Evolutionary conservation across 2,797 vertebrate genomes (phyloP).

Genomic region (Paedocypris micromegethes): DNA sequence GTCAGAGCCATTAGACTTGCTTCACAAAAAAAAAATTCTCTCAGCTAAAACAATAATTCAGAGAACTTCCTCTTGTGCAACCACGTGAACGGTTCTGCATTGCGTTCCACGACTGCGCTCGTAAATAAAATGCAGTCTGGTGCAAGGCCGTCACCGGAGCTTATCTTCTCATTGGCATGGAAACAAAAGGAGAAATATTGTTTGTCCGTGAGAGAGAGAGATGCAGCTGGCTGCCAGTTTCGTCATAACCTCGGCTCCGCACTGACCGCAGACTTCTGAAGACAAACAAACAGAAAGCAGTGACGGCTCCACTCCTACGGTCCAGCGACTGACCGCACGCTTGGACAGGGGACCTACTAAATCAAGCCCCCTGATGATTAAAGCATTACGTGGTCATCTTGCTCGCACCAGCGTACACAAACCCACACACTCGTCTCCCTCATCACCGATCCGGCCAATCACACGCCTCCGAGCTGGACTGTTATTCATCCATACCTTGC

Average conservation of each 20-base stretch:
- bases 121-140: neutral
- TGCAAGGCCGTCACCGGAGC: neutral
- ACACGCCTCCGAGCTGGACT: constrained; percentile 29
- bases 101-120: constrained; percentile 1
- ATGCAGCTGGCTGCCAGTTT: constrained; percentile 50
- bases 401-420: constrained; percentile 6
- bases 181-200: constrained; percentile 6
- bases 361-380: constrained; percentile 44
- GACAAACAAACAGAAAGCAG: constrained; percentile 63
- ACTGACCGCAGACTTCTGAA: constrained; percentile 59
- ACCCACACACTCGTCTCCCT: constrained; percentile 12
- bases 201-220: constrained; percentile 30
- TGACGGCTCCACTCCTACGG: constrained; percentile 38
- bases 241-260: constrained; percentile 49
- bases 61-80: neutral
- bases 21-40: too few species aligned
- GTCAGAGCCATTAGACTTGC: too few species aligned
- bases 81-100: constrained; percentile 2
- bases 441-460: constrained; percentile 30
- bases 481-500: constrained; percentile 48
- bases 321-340: constrained; percentile 49
- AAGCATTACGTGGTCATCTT: constrained; percentile 40
- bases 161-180: neutral
- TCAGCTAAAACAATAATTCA: too few species aligned
- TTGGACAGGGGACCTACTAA: constrained; percentile 46